Evolutionary conservation across 2,888 invertebrate species (phyloP).

Genomic region (Mactromeris polynyma): DNA sequence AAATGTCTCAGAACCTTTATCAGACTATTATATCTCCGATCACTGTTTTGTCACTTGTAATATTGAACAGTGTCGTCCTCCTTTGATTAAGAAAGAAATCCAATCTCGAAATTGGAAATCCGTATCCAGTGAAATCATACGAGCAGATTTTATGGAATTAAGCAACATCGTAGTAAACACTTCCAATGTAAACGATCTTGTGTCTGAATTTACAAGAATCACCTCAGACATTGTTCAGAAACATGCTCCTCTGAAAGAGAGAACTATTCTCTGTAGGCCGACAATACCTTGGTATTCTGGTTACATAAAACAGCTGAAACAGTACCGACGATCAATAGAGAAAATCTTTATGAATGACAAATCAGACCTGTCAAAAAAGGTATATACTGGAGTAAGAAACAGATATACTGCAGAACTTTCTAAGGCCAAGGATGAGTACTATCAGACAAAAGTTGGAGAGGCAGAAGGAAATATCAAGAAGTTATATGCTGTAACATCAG

Average conservation of each 20-base stretch:
- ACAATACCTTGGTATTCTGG: conserved; percentile 49
- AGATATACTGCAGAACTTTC: conserved; percentile 31
- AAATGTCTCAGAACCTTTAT: conserved; percentile 19
- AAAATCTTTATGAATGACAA: conserved; percentile 41
- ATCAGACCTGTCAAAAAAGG: conserved; percentile 29
- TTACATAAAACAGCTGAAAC: conserved; percentile 44
- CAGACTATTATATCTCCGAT: conserved; percentile 40
- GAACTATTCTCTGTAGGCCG: conserved; percentile 42
- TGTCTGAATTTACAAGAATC: conserved; percentile 37
- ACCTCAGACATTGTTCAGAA: conserved; percentile 44
- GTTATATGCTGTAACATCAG: too few species aligned
- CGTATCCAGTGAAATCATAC: conserved; percentile 30
- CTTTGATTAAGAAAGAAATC: conserved; percentile 26
- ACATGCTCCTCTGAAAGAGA: conserved; percentile 48
- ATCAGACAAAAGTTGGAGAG: conserved; percentile 38
- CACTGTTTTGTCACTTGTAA: conserved; percentile 45
- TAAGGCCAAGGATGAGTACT: conserved; percentile 36
- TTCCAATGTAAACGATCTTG: conserved; percentile 35
- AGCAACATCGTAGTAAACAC: conserved; percentile 4
- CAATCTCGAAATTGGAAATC: conserved; percentile 45
- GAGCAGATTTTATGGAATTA: conserved; percentile 30
- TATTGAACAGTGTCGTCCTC: conserved; percentile 49
- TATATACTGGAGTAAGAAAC: conserved; percentile 9
- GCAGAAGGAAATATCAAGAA: conserved; percentile 43
- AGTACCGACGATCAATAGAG: conserved; percentile 45